These are phyloP conservation scores for Axinella damicornis DNA, from an alignment of 37 sponge, comb jelly and placozoan species.

Conservation along the genomic window DNA sequence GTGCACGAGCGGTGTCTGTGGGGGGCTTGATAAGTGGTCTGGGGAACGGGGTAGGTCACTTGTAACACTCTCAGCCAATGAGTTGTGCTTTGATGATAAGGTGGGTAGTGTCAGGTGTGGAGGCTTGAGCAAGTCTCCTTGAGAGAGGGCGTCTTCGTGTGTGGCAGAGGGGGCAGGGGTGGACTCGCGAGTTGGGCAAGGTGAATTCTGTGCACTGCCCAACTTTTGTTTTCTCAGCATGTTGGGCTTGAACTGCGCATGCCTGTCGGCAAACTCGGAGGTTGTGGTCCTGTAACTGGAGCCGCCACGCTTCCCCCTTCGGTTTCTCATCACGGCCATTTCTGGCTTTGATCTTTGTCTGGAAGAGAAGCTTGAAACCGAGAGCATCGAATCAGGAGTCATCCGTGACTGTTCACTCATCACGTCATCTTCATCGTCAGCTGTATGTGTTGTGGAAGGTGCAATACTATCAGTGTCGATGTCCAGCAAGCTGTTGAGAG, in stretches of 20 bases:
- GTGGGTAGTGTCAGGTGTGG: background rate
- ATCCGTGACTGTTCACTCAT: slow-evolving; percentile 10
- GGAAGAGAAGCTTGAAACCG: background rate
- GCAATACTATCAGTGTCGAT: slow-evolving; percentile 3
- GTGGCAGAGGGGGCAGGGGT: slow-evolving; percentile 18
- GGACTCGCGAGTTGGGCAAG: slow-evolving; percentile 15
- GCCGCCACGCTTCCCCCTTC: slow-evolving; percentile 56
- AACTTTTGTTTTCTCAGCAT: slow-evolving; percentile 40
- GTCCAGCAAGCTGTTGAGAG: background rate
- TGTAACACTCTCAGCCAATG: slow-evolving; percentile 53
- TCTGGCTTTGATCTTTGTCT: slow-evolving; percentile 13
- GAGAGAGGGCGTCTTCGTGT: background rate
- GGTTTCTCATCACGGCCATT: slow-evolving; percentile 22
- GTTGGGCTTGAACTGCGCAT: slow-evolving; percentile 57
- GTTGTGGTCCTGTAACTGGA: slow-evolving; percentile 67
- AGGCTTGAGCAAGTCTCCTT: slow-evolving; percentile 4
- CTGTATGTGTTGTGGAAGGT: background rate
- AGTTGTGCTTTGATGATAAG: slow-evolving; percentile 22
- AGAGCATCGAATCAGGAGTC: slow-evolving; percentile 39
- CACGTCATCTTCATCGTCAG: slow-evolving; percentile 15
- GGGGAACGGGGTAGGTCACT: slow-evolving; percentile 28
- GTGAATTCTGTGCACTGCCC: slow-evolving; percentile 17
- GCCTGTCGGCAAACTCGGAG: slow-evolving; percentile 67
- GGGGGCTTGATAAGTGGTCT: slow-evolving; percentile 53
- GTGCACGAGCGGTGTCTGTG: slow-evolving; percentile 37